Percentiles rank a stretch among this genome's conserved stretches.
These are phyloP conservation scores for Acipenser oxyrinchus DNA, from an alignment of 2,797 vertebrate genomes.

Conservation along the genomic window DNA sequence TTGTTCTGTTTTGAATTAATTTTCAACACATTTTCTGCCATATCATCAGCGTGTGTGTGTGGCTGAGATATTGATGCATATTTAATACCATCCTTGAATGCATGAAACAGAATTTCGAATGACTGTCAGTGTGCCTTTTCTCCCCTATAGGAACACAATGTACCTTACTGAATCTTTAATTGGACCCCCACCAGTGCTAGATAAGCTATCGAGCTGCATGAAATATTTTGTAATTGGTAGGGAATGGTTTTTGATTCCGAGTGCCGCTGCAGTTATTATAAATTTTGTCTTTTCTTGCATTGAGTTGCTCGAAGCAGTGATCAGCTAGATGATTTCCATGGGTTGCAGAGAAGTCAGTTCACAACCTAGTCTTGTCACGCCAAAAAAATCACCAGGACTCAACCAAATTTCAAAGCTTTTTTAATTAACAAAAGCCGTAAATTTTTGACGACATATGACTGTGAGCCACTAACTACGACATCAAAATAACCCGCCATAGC, in stretches of 20 bases:
- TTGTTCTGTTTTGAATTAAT: neutral
- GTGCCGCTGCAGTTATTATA: too few relatives aligned
- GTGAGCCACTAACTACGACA: too few relatives aligned
- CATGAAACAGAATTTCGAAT: slow-evolving; percentile 26
- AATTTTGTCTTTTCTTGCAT: too few relatives aligned
- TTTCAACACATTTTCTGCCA: neutral
- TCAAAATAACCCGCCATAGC: too few relatives aligned
- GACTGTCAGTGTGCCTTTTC: slow-evolving; percentile 4
- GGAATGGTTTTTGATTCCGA: neutral
- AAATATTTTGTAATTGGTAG: neutral
- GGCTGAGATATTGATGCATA: slow-evolving; percentile 18
- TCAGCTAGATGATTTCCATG: neutral
- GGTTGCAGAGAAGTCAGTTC: neutral
- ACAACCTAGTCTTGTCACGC: neutral
- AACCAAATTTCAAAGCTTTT: too few relatives aligned
- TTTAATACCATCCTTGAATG: slow-evolving; percentile 26
- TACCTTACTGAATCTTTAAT: neutral
- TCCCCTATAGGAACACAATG: slow-evolving; percentile 3
- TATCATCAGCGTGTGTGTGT: neutral
- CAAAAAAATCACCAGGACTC: neutral
- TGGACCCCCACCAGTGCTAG: neutral
- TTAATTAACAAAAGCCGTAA: too few relatives aligned
- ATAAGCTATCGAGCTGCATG: neutral
- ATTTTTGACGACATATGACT: too few relatives aligned
- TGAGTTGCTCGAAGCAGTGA: neutral